These are phyloP conservation scores for Aspidiotus destructor DNA, from an alignment of 2,888 invertebrate species.

Conservation along the genomic window DNA sequence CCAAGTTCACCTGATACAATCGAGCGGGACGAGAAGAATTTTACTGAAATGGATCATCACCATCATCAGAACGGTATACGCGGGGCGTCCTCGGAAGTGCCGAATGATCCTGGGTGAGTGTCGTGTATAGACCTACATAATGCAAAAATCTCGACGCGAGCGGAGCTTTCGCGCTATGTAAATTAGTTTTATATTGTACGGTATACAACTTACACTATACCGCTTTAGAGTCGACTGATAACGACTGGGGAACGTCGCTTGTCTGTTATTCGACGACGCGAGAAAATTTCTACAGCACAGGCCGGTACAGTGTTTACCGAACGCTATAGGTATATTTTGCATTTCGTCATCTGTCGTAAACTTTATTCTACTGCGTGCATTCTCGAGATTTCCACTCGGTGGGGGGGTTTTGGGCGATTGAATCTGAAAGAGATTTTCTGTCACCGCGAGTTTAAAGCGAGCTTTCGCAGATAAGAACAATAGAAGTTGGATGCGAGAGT, in stretches of 20 bases:
- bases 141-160: not conserved
- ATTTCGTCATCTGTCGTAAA: conserved; percentile 4
- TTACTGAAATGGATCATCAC: conserved; percentile 30
- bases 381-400: too few relatives aligned
- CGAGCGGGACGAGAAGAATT: too few relatives aligned
- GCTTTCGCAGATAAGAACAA: too few relatives aligned
- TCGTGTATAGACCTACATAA: not conserved
- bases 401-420: too few relatives aligned
- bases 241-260: not conserved
- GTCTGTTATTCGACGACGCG: too few relatives aligned
- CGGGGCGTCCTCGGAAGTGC: conserved; percentile 30
- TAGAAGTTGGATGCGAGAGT: too few relatives aligned
- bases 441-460: too few relatives aligned
- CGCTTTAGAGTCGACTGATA: not conserved
- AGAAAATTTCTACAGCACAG: too few relatives aligned
- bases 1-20: too few relatives aligned
- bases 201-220: too few relatives aligned
- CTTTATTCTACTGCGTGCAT: not conserved
- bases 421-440: too few relatives aligned
- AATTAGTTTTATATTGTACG: not conserved
- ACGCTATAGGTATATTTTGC: not conserved
- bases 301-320: too few relatives aligned
- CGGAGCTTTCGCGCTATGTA: not conserved
- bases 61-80: conserved; percentile 33
- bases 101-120: conserved; percentile 32